Conservation (phyloP, 2,888 invertebrate species). For the Temnothorax rugatulus region DNA sequence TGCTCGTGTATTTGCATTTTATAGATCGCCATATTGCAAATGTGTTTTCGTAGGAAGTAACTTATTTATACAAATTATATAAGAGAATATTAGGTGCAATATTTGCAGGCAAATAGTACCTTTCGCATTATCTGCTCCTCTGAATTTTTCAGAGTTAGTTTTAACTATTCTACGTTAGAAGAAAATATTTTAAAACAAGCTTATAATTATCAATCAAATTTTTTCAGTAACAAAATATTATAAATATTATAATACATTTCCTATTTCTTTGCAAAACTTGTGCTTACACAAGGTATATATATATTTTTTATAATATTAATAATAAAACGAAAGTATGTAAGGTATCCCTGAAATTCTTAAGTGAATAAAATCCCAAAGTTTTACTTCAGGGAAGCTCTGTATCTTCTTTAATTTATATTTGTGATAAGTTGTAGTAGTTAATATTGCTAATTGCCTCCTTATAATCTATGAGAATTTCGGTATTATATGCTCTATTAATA, state of each 20-base stretch:
- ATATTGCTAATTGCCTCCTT: slow-evolving; percentile 43
- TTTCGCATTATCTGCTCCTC: background rate
- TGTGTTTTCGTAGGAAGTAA: slow-evolving; percentile 57
- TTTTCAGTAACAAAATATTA: background rate
- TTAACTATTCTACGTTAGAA: background rate
- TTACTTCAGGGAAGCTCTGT: background rate
- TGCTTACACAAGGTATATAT: background rate
- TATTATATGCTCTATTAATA: background rate
- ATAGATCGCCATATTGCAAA: slow-evolving; percentile 60
- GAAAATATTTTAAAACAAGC: background rate
- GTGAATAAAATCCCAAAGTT: background rate
- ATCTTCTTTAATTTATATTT: background rate
- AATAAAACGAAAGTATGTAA: background rate
- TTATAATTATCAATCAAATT: slow-evolving; percentile 21
- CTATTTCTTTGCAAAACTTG: slow-evolving; percentile 1
- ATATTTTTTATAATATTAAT: background rate
- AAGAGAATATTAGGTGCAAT: slow-evolving; percentile 11
- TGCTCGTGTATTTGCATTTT: slow-evolving; percentile 66
- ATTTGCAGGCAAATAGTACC: slow-evolving; percentile 6
- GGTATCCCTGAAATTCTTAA: background rate
- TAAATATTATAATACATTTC: background rate
- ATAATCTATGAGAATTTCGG: slow-evolving; percentile 55
- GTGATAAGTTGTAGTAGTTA: slow-evolving; percentile 30
- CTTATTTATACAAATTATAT: slow-evolving; percentile 64
- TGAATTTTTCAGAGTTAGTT: background rate